Evolutionary conservation across 2,797 vertebrate species (phyloP).

Genomic region (Tinamus major): DNA sequence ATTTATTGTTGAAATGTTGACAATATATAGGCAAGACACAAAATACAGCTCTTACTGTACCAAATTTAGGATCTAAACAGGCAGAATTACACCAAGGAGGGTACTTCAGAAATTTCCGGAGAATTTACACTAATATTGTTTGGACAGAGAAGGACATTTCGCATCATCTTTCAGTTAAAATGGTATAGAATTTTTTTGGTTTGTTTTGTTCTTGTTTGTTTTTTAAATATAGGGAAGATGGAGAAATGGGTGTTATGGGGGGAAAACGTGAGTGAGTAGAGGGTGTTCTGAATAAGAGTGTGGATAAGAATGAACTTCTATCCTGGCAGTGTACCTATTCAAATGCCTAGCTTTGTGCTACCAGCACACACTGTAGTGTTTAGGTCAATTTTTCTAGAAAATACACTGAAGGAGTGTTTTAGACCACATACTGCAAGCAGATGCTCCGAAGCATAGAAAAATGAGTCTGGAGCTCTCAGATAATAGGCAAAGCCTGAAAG

Average conservation of each 20-base stretch:
- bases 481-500: background rate
- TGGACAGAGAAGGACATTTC: background rate
- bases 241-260: background rate
- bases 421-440: too few species aligned
- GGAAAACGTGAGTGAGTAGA: background rate
- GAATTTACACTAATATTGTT: background rate
- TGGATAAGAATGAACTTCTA: background rate
- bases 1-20: background rate
- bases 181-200: background rate
- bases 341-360: background rate
- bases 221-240: background rate
- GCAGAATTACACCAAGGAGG: background rate
- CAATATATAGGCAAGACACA: background rate
- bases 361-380: background rate
- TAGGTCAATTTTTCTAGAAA: background rate
- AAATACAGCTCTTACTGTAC: background rate
- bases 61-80: background rate
- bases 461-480: fast-evolving
- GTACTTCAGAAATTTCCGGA: background rate
- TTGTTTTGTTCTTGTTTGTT: background rate
- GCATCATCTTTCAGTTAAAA: background rate
- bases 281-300: background rate
- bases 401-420: background rate
- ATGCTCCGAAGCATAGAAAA: background rate
- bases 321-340: background rate